phyloP scores from a whole-genome alignment of 2,113 vertebrate species.

The Mesocricetus auratus region DNA sequence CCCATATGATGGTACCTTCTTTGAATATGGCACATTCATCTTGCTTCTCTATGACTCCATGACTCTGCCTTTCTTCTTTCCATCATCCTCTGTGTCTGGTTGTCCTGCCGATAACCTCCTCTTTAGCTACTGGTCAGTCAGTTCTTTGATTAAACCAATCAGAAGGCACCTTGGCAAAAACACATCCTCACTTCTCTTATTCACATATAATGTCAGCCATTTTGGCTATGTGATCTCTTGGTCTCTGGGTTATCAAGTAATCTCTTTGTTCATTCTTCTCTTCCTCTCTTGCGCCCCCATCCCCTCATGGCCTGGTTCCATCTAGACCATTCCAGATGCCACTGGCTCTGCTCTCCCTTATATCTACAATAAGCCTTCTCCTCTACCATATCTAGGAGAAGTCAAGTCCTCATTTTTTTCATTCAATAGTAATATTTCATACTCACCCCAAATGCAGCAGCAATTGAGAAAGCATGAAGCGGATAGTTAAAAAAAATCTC shows the following conservation, averaged over 20 bases:
- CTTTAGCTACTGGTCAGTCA: too few relatives aligned
- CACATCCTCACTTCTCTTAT: not conserved
- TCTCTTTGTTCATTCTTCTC: not conserved
- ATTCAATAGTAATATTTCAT: not conserved
- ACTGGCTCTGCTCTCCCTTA: not conserved
- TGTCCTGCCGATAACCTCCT: too few relatives aligned
- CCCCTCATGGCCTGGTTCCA: not conserved
- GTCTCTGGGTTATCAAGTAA: not conserved
- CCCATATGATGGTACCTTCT: not conserved
- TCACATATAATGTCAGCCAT: not conserved
- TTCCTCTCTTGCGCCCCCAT: not conserved
- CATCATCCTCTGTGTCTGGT: too few relatives aligned
- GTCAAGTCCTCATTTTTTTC: not conserved
- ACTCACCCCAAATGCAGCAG: not conserved
- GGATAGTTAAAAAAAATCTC: not conserved
- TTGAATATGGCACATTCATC: not conserved
- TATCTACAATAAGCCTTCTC: not conserved
- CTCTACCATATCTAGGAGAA: not conserved
- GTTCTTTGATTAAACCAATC: not conserved
- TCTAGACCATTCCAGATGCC: not conserved
- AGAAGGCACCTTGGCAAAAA: not conserved
- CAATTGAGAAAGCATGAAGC: slow-evolving; percentile 12
- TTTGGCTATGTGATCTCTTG: not conserved
- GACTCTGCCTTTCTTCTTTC: not conserved
- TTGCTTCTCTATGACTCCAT: not conserved